These are phyloP conservation scores for Kryptopterus vitreolus DNA, from an alignment of 2,797 vertebrate species.

Conservation along the genomic window DNA sequence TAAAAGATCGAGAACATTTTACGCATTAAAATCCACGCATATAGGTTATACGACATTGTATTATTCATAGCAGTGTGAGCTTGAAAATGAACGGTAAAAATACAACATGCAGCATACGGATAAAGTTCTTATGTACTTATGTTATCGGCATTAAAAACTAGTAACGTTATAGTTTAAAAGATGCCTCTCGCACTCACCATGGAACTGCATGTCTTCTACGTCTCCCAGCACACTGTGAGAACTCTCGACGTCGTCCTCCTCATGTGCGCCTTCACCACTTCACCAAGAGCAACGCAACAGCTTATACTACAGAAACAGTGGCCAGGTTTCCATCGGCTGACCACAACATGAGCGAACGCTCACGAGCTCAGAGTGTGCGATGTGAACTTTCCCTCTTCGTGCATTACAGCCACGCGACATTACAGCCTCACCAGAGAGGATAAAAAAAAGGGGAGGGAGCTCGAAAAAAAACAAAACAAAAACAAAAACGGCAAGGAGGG, in stretches of 20 bases:
- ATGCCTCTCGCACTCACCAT: conserved; percentile 4
- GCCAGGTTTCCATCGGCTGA: conserved; percentile 14
- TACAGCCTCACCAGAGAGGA: not conserved
- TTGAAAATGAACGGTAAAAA: no score
- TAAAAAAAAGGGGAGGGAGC: conserved; percentile 12
- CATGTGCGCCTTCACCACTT: not conserved
- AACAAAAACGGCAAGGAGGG: not conserved
- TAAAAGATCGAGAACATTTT: no score
- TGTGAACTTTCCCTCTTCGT: not conserved
- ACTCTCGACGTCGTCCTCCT: not conserved
- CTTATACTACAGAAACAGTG: not conserved
- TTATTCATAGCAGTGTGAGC: not conserved
- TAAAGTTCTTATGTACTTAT: not conserved
- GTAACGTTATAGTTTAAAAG: not conserved
- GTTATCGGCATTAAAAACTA: no score
- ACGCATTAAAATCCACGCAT: no score
- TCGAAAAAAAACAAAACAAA: not conserved
- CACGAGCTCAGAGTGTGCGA: not conserved
- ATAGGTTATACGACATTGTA: not conserved
- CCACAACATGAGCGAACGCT: not conserved
- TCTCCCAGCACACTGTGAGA: conserved; percentile 2
- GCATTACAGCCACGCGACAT: not conserved
- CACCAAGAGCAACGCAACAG: not conserved
- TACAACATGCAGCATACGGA: not conserved
- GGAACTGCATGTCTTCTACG: not conserved